Evolutionary conservation across 2,797 vertebrate species (phyloP).

Genomic region (Cossypha polioptera): DNA sequence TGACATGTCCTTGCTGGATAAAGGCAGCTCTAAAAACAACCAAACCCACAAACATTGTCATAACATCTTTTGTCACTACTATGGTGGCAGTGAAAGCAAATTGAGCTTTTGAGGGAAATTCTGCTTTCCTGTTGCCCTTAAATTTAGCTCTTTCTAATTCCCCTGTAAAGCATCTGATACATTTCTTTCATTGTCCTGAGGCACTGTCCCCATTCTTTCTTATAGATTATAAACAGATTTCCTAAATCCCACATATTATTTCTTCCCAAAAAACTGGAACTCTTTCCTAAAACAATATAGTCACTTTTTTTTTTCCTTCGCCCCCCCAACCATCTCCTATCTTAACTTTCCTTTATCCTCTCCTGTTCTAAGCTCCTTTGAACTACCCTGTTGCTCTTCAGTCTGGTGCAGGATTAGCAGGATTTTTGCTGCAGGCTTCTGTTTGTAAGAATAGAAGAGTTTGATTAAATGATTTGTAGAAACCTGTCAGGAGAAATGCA

Average conservation of each 20-base stretch:
- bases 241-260: background rate
- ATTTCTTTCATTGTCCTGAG: background rate
- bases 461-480: background rate
- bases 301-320: accelerated
- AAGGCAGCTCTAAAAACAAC: background rate
- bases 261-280: background rate
- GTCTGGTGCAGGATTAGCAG: background rate
- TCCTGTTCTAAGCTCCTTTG: background rate
- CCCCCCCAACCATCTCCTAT: accelerated
- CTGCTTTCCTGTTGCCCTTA: background rate
- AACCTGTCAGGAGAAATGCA: background rate
- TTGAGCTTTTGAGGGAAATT: background rate
- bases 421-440: background rate
- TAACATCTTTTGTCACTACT: background rate
- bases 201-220: background rate
- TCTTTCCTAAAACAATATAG: background rate
- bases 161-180: background rate
- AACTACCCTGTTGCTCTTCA: background rate
- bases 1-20: background rate
- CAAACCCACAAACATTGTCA: background rate
- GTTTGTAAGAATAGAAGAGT: background rate
- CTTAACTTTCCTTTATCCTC: background rate
- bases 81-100: background rate
- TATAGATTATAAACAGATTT: background rate
- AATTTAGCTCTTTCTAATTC: background rate